Evolutionary conservation across 2,888 invertebrate genomes (phyloP).

Genomic region (Trichogramma dendrolimi): DNA sequence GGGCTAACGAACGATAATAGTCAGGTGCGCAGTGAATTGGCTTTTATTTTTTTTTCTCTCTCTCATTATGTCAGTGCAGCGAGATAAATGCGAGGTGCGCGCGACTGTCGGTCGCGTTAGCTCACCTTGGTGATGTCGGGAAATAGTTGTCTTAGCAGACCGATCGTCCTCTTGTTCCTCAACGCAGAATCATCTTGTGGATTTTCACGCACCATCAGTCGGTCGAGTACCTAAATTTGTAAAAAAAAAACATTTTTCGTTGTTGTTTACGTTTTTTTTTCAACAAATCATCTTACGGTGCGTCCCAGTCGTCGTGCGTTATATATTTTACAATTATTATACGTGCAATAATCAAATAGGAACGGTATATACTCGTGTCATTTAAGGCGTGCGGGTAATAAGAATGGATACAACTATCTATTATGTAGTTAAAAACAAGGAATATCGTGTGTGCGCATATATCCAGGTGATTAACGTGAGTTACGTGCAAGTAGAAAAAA

Average conservation of each 20-base stretch:
- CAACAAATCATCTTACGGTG: neutral
- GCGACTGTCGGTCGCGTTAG: constrained; percentile 18
- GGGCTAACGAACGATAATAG: too few species aligned
- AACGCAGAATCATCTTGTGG: constrained; percentile 64
- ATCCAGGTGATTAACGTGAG: too few species aligned
- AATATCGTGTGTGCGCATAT: too few species aligned
- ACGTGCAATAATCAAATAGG: neutral
- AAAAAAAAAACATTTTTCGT: constrained; percentile 17
- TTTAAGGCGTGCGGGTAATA: too few species aligned
- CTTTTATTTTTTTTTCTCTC: neutral
- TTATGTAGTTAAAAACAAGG: too few species aligned
- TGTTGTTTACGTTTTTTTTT: constrained; percentile 11
- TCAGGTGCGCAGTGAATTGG: too few species aligned
- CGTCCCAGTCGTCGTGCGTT: neutral
- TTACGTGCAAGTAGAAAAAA: too few species aligned
- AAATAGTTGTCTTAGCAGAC: constrained; percentile 70
- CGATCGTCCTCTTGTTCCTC: constrained; percentile 74
- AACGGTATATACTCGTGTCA: too few species aligned
- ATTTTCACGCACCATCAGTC: constrained; percentile 64
- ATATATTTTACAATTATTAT: neutral
- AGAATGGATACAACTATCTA: too few species aligned
- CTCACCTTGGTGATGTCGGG: constrained; percentile 72
- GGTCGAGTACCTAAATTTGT: constrained; percentile 61
- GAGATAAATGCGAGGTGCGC: neutral
- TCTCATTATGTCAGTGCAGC: too few species aligned